These are phyloP conservation scores for Drosophila trapezifrons DNA, from an alignment of 1,140 invertebrate genomes.

Conservation along the genomic window DNA sequence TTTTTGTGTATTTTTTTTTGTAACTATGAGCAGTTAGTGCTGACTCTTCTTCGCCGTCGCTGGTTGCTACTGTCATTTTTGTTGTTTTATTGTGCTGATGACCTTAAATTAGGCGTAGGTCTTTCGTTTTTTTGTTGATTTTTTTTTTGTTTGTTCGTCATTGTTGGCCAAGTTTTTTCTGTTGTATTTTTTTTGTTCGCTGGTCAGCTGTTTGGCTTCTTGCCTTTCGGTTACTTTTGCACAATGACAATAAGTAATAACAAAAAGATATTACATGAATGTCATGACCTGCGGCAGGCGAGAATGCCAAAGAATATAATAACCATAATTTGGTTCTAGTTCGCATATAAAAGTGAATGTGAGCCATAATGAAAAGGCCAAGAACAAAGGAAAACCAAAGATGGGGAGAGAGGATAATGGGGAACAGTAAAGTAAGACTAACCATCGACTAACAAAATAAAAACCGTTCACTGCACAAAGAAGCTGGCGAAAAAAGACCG, in stretches of 20 bases:
- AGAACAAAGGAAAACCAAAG: conserved; percentile 35
- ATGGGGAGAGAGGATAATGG: not conserved
- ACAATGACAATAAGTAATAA: conserved; percentile 71
- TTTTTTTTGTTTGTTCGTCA: conserved; percentile 52
- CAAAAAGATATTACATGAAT: conserved; percentile 62
- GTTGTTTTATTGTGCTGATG: conserved; percentile 80
- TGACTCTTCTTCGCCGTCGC: conserved; percentile 30
- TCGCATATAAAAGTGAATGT: conserved; percentile 57
- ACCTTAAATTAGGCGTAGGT: conserved; percentile 82
- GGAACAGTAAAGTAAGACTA: conserved; percentile 23
- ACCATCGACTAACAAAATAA: conserved; percentile 18
- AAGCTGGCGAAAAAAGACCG: conserved; percentile 37
- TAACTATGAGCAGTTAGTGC: conserved; percentile 40
- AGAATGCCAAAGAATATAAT: conserved; percentile 41
- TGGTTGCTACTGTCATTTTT: conserved; percentile 37
- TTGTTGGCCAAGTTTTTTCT: conserved; percentile 63
- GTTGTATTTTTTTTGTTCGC: conserved; percentile 41
- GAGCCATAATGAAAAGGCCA: conserved; percentile 33
- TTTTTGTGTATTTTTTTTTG: conserved; percentile 36
- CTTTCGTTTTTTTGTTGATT: conserved; percentile 51
- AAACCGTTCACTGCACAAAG: conserved; percentile 51
- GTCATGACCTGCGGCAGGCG: conserved; percentile 66
- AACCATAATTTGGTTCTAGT: conserved; percentile 32
- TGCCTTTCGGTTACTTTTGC: conserved; percentile 26
- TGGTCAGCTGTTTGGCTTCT: conserved; percentile 54